Evolutionary conservation across 2,113 vertebrate genomes (phyloP), one percentile per base, ranked within the genome.

Genomic region (Rhabdomys dilectus): DNA sequence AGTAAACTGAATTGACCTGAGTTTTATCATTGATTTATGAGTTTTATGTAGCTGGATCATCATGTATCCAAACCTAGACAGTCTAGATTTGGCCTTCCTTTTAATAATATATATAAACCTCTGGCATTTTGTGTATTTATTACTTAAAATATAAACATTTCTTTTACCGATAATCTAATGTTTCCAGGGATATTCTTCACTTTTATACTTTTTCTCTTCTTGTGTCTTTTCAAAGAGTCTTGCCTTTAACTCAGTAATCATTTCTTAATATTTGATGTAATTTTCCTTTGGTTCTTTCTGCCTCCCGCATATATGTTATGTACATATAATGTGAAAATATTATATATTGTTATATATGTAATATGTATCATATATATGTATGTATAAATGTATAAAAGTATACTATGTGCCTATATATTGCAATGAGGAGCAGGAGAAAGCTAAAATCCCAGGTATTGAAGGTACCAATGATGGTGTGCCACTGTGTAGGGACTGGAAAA

Each of bases 401-500:
- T 19, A 17, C 13, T 34, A 10, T 16, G 19, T 78, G 16, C 16
- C 16, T 36, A 4, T 21, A 4, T 53, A 53, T 51, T 21, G 8
- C 31, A 17, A 53, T 53, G 77, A 34, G 17, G 29, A 80, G 9
- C 7, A 53, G 51, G 10, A 56, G 31, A 80, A 81, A 31, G 17
- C 51, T 81, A 9, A 81, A 19, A 56, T 56, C 16, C 16, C 10
- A 22, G 21, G 45, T 2, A 36, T 2, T 56, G 9, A 2, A 36
- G 17, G 56, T 56, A 53, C 17, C 34, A 31, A 21, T 11, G 13
- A 11, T 21, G 19, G 48, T 53, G 48, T 21, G 26, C 1, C 1
- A 4, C 26, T 9, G 22, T 19, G 16, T 19, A 3, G 2, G 34
- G 17, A 0, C 17, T 36, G 9, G 3, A 6, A 53, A 21, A 80